Conservation (phyloP, 2,113 vertebrate genomes). For the Macroglossus sobrinus region DNA sequence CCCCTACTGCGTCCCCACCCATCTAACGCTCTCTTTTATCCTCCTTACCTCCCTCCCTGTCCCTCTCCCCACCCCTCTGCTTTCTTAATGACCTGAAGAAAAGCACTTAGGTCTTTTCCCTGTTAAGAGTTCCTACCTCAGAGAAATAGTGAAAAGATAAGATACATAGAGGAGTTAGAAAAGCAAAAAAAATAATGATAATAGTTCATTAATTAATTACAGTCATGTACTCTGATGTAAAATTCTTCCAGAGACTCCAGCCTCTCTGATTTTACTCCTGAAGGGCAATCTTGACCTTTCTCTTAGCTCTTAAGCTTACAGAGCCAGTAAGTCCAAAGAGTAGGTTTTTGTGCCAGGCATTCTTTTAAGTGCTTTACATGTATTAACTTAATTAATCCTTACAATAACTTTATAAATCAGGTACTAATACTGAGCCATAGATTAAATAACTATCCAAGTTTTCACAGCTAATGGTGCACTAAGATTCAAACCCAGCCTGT, state of each 20-base stretch:
- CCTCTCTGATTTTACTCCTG: not conserved
- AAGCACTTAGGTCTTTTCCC: not conserved
- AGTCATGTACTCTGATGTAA: not conserved
- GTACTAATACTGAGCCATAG: not conserved
- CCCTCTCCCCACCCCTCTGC: not conserved
- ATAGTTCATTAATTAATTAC: not conserved
- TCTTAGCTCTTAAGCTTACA: not conserved
- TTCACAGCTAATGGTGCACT: not conserved
- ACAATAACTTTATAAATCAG: slow-evolving; percentile 40
- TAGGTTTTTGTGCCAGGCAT: slow-evolving; percentile 30
- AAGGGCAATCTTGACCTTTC: not conserved
- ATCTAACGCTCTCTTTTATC: not conserved
- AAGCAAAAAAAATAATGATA: not conserved
- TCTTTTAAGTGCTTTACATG: not conserved
- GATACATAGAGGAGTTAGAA: not conserved
- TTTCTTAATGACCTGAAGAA: not conserved
- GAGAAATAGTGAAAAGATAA: not conserved
- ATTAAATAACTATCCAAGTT: slow-evolving; percentile 14
- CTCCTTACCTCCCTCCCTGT: not conserved
- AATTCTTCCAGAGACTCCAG: not conserved
- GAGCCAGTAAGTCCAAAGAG: not conserved
- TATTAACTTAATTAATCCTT: slow-evolving; percentile 34
- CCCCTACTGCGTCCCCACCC: too few relatives aligned
- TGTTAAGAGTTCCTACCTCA: not conserved
- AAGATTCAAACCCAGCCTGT: not conserved